A percentile compares a stretch with the other conserved stretches of the same genome.
Conservation (phyloP, 2,888 invertebrate genomes). For the Drosophila borealis region DNA sequence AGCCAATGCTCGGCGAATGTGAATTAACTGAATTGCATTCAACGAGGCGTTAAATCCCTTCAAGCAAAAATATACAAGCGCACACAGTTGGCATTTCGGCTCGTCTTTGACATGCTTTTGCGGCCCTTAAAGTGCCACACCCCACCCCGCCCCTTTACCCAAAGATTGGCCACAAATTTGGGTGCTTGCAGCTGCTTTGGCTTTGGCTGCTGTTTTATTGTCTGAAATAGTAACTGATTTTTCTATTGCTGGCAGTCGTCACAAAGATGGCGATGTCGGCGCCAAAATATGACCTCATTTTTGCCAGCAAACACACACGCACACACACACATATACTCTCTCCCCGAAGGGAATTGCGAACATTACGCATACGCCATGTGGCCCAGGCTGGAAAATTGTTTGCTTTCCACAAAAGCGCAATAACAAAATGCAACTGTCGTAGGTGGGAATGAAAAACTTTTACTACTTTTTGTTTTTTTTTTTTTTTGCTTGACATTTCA, state of each 20-base stretch:
- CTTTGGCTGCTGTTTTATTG: slow-evolving; percentile 57
- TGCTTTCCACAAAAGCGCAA: slow-evolving; percentile 15
- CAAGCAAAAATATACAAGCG: slow-evolving; percentile 15
- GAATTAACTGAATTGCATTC: slow-evolving; percentile 70
- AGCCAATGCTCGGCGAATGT: slow-evolving; percentile 51
- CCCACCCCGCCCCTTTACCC: neutral
- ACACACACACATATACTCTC: slow-evolving; percentile 10
- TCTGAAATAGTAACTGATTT: slow-evolving; percentile 38
- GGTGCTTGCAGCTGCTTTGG: too few species aligned
- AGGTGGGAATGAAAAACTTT: slow-evolving; percentile 16
- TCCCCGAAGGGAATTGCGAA: slow-evolving; percentile 1
- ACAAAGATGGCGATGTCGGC: slow-evolving; percentile 53
- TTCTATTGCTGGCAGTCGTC: slow-evolving; percentile 40
- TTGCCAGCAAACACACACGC: slow-evolving; percentile 21
- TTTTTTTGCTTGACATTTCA: slow-evolving; percentile 28
- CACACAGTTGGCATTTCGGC: slow-evolving; percentile 26
- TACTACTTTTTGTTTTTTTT: slow-evolving; percentile 10
- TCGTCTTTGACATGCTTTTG: slow-evolving; percentile 39
- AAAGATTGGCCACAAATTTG: slow-evolving; percentile 6
- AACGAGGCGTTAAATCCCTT: slow-evolving; percentile 72
- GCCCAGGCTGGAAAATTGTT: slow-evolving; percentile 25
- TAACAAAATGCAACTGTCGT: slow-evolving; percentile 38
- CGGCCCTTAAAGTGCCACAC: neutral
- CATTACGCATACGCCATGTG: slow-evolving; percentile 67
- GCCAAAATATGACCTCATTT: slow-evolving; percentile 79